These are phyloP conservation scores for Pterocles gutturalis DNA, from an alignment of 2,113 vertebrate genomes.

Conservation along the genomic window DNA sequence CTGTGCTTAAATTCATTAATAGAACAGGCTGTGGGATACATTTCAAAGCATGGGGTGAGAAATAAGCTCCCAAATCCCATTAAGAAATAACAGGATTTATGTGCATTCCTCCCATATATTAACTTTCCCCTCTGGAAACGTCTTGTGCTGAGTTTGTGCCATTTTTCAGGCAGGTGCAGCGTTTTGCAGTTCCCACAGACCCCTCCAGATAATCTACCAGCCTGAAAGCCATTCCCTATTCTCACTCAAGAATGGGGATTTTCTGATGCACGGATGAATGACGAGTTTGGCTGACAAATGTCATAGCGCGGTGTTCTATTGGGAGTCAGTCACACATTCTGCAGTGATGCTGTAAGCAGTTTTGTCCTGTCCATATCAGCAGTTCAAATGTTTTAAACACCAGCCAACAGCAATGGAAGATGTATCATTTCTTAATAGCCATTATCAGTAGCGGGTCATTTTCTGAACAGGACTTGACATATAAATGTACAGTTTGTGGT, in stretches of 20 bases:
- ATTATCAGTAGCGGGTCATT: rapidly evolving
- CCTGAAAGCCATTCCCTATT: conserved; percentile 46
- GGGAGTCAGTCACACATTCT: not conserved
- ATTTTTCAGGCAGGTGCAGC: conserved; percentile 41
- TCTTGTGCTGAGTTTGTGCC: conserved; percentile 44
- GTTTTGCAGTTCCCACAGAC: conserved; percentile 54
- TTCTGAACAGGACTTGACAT: not conserved
- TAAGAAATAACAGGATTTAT: conserved; percentile 76
- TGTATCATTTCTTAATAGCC: rapidly evolving
- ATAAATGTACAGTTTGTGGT: not conserved
- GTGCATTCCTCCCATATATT: conserved; percentile 74
- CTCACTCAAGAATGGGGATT: conserved; percentile 41
- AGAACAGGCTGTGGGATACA: conserved; percentile 43
- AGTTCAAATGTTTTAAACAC: not conserved
- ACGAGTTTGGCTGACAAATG: not conserved
- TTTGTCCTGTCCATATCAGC: not conserved
- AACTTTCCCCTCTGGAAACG: conserved; percentile 68
- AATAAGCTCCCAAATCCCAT: conserved; percentile 73
- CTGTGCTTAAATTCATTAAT: conserved; percentile 50
- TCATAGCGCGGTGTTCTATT: not conserved
- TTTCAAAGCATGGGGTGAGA: conserved; percentile 60
- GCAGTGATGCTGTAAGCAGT: not conserved
- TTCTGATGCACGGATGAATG: not conserved
- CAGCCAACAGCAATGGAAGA: not conserved
- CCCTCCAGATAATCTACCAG: conserved; percentile 50